Evolutionary conservation across 1,140 invertebrate species (phyloP), one percentile per base, ranked within the genome.

Genomic region (Mizuhopecten yessoensis): DNA sequence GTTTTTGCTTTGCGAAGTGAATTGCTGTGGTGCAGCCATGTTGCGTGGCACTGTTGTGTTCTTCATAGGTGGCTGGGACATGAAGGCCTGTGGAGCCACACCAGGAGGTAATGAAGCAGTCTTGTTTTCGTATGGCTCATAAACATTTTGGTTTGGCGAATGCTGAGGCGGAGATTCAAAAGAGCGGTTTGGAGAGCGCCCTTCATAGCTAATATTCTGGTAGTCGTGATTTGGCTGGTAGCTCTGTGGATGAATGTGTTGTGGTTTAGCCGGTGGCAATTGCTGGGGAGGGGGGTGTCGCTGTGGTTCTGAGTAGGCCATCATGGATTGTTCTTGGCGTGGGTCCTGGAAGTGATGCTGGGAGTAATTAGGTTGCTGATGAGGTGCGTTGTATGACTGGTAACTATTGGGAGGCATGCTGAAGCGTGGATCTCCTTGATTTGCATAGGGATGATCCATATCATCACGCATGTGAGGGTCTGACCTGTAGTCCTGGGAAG

Each of bases 201-300:
- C 92, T 20, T 92, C 92, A 89, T 94, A 95, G 29, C 92, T 92
- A 17, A 96, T 95, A 86, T 96, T 96, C 90, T 96, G 95, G 87
- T 96, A 96, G 90, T 96, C 95, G 57, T 95, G 93, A 45, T 93
- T 94, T 11, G 92, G 75, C 86, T 95, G 93, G 45, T 91, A 94
- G 33, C 91, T 90, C 17, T 90, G 89, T 34, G 91, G 89, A 86
- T 92, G 90, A 36, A 89, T 87, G 39, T 89, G 92, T 45, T 90
- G 88, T 88, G 89, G 92, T 89, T 90, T 89, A 57, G 89, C 57
- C 86, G 34, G 86, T 42, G 87, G 86, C 42, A 34, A 49, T 42
- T 88, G 88, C 45, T 89, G 89, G 45, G 34, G 89, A 88, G 91
- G 91, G 49, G 92, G 92, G 34, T 93, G 93, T 36, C 86, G 86